Percentiles rank a stretch among this genome's conserved stretches.
Evolutionary conservation across 2,888 invertebrate species (phyloP).

Genomic region (Lingula anatina): DNA sequence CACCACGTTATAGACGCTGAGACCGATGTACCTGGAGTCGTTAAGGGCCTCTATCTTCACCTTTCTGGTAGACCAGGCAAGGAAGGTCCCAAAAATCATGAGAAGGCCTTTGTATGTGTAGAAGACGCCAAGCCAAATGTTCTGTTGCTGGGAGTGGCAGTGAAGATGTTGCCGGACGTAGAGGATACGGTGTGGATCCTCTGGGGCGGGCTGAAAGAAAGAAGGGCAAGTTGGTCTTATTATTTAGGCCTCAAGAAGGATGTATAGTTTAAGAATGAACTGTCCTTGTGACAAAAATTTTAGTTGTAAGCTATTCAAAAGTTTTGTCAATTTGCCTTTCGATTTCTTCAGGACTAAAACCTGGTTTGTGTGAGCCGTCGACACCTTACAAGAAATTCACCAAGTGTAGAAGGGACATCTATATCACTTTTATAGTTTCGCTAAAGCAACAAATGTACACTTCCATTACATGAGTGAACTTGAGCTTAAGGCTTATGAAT

Average conservation of each 20-base stretch:
- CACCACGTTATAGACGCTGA: conserved; percentile 87
- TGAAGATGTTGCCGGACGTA: conserved; percentile 69
- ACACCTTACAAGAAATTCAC: too few relatives aligned
- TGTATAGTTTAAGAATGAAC: background rate
- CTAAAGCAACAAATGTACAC: too few relatives aligned
- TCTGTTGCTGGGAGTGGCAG: conserved; percentile 80
- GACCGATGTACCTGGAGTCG: conserved; percentile 86
- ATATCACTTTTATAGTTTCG: too few relatives aligned
- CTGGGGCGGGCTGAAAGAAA: conserved; percentile 24
- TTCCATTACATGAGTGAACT: too few relatives aligned
- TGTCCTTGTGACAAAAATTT: background rate
- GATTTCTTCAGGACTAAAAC: too few relatives aligned
- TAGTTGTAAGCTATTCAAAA: background rate
- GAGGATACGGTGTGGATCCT: conserved; percentile 43
- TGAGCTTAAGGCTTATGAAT: too few relatives aligned
- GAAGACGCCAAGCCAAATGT: conserved; percentile 83
- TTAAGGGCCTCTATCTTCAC: conserved; percentile 88
- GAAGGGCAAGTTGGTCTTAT: background rate
- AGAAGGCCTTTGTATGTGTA: conserved; percentile 87
- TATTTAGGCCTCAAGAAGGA: background rate
- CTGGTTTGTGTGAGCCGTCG: too few relatives aligned
- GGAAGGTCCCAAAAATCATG: conserved; percentile 83
- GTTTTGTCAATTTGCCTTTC: background rate
- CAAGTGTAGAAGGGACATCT: too few relatives aligned
- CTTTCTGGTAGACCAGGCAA: conserved; percentile 84